These are phyloP conservation scores for Invenusta paracnida DNA, from an alignment of 2,888 invertebrate species.

Conservation along the genomic window DNA sequence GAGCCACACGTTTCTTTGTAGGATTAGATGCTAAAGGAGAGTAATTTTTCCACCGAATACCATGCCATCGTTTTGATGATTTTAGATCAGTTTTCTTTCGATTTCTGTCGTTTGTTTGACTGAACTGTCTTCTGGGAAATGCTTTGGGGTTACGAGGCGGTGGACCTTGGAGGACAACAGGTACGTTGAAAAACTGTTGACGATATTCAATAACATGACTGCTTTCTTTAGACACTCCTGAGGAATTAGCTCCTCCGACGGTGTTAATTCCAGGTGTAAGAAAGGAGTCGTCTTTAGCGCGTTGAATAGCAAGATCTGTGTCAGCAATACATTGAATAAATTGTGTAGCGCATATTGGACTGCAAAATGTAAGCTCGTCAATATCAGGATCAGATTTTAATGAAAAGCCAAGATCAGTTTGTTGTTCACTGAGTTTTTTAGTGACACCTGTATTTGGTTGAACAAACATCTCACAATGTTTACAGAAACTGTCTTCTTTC, in stretches of 20 bases:
- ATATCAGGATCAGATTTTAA: slow-evolving; percentile 7
- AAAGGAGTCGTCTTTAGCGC: neutral
- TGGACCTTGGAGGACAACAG: slow-evolving; percentile 35
- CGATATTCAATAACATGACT: slow-evolving; percentile 26
- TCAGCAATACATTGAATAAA: slow-evolving; percentile 23
- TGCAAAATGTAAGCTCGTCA: neutral
- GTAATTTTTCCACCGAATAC: slow-evolving; percentile 4
- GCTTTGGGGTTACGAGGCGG: neutral
- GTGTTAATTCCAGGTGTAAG: neutral
- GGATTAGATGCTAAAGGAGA: neutral
- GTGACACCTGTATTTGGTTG: neutral
- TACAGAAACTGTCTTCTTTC: slow-evolving; percentile 3
- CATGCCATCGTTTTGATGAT: slow-evolving; percentile 3
- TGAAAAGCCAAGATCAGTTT: neutral
- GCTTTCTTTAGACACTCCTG: neutral
- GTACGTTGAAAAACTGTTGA: slow-evolving; percentile 15
- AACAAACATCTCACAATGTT: neutral
- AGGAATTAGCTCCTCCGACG: neutral
- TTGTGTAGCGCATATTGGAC: neutral
- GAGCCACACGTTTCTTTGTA: neutral
- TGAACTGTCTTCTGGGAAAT: neutral
- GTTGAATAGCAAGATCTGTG: slow-evolving; percentile 10
- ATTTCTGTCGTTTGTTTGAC: neutral
- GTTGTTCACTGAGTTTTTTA: neutral
- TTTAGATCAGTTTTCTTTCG: neutral